Evolutionary conservation across 1,140 invertebrate species (phyloP), one percentile per base, ranked within the genome.

Genomic region (Diorhabda sublineata): DNA sequence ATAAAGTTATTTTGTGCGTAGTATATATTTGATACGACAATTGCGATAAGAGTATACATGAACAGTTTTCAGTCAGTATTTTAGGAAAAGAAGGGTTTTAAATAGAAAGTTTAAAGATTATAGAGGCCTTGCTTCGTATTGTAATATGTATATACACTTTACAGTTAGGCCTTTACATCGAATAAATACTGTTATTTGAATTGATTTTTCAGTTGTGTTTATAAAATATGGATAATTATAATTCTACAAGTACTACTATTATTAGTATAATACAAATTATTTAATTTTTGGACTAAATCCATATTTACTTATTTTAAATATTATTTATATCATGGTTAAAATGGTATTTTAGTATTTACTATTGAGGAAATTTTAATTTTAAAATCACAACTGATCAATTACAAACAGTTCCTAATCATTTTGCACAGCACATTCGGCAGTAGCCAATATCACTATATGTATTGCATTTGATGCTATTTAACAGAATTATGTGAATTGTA

Each of bases 371-470:
- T 26, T 26, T 26, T 26, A 26, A 26, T 26, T 26, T 26, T 26
- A 26, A 26, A 26, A 26, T 52, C 47, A 52, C 47, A 52, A 52
- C 47, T 52, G 47, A 52, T n/a, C 6, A 52, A 52, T 52, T n/a
- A 52, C 47, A 52, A 52, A 52, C 47, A 52, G 47, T 52, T 52
- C 66, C 68, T 67, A 68, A 43, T 69, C 45, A 11, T 71, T 64
- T 69, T 71, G 69, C 69, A 75, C 70, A 75, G 71, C 74, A 75
- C 71, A 58, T 69, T 69, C 58, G 73, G 71, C 71, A 75, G 69
- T 71, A 75, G 73, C 73, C 72, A 62, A 52, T 73, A 73, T 73
- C 71, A 75, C 74, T 73, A 71, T 52, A 52, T 8, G 6, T 52
- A 52, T 52, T 52, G 47, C 47, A 52, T 52, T 52, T 52, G 26